A percentile compares a stretch with the other conserved stretches of the same genome.
Evolutionary conservation across 2,113 vertebrate genomes (phyloP).

Genomic region (Spea multiplicata): DNA sequence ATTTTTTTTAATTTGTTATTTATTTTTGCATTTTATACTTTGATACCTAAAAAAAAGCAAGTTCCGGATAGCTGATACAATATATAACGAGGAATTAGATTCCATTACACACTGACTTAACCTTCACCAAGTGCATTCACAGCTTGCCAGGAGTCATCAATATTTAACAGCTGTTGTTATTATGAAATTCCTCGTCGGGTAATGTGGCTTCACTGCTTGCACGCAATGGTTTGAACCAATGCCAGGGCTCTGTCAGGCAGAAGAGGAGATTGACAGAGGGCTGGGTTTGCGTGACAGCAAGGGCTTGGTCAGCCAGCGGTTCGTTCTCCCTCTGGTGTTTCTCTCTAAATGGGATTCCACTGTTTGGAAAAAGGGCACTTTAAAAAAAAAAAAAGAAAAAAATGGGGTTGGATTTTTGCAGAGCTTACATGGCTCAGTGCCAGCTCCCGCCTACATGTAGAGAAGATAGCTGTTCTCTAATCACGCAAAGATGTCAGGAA

Average conservation of each 20-base stretch:
- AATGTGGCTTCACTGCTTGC: slow-evolving; percentile 84
- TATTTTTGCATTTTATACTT: slow-evolving; percentile 14
- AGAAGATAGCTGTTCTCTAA: slow-evolving; percentile 57
- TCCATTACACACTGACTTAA: slow-evolving; percentile 84
- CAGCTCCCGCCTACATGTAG: slow-evolving; percentile 55
- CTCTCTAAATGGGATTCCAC: slow-evolving; percentile 70
- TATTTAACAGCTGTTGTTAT: slow-evolving; percentile 98
- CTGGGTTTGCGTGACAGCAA: slow-evolving; percentile 84
- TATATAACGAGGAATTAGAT: slow-evolving; percentile 86
- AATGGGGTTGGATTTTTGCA: slow-evolving; percentile 50
- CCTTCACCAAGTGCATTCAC: slow-evolving; percentile 79
- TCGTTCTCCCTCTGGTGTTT: slow-evolving; percentile 61
- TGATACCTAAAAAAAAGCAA: slow-evolving; percentile 60
- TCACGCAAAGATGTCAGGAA: slow-evolving; percentile 68
- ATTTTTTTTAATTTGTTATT: background rate
- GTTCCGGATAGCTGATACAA: slow-evolving; percentile 78
- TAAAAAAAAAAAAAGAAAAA: background rate
- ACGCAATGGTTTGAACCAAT: slow-evolving; percentile 83
- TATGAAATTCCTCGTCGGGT: slow-evolving; percentile 92
- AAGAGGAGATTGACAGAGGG: slow-evolving; percentile 81
- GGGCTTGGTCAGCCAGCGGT: slow-evolving; percentile 76
- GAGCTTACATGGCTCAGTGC: slow-evolving; percentile 64
- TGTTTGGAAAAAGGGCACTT: slow-evolving; percentile 43
- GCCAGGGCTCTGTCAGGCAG: slow-evolving; percentile 82
- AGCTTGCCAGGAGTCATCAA: slow-evolving; percentile 89